Conservation (phyloP, 92 coral and sea anemone genomes). For the Epizoanthus rinbou region DNA sequence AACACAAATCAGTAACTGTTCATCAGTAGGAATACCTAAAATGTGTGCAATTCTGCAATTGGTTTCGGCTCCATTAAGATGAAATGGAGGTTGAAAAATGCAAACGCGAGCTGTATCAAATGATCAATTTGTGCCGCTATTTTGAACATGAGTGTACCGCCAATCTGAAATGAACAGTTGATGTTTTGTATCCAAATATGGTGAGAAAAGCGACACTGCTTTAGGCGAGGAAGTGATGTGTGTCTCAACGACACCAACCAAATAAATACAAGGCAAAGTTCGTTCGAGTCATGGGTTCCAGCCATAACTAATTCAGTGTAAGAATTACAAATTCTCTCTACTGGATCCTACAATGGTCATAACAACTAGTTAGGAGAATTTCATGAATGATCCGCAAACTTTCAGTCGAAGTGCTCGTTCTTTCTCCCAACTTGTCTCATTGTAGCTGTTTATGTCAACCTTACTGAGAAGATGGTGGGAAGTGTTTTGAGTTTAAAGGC, state of each 20-base stretch:
- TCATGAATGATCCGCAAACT: neutral
- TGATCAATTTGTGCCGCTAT: neutral
- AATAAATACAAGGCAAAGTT: neutral
- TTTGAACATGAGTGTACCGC: too few species aligned
- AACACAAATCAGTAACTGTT: too few species aligned
- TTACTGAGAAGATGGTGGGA: too few species aligned
- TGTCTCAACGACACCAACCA: neutral
- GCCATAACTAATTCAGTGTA: neutral
- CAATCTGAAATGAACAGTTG: neutral
- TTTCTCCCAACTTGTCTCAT: neutral
- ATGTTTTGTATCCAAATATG: conserved; percentile 13
- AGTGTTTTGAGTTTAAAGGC: too few species aligned
- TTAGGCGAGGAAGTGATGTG: neutral
- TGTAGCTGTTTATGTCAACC: too few species aligned
- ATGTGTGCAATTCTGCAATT: too few species aligned
- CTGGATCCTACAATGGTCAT: neutral
- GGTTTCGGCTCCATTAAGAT: too few species aligned
- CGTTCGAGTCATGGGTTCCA: neutral
- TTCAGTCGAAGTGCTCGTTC: neutral
- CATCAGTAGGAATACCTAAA: too few species aligned
- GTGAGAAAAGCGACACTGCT: neutral
- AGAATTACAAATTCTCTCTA: neutral
- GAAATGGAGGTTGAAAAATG: too few species aligned
- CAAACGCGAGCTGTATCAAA: neutral
- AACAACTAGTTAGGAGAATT: conserved; percentile 1